Percentiles rank a stretch among this genome's conserved stretches.
Conservation (phyloP, 2,888 invertebrate species). For the Drosophila tanythrix region DNA sequence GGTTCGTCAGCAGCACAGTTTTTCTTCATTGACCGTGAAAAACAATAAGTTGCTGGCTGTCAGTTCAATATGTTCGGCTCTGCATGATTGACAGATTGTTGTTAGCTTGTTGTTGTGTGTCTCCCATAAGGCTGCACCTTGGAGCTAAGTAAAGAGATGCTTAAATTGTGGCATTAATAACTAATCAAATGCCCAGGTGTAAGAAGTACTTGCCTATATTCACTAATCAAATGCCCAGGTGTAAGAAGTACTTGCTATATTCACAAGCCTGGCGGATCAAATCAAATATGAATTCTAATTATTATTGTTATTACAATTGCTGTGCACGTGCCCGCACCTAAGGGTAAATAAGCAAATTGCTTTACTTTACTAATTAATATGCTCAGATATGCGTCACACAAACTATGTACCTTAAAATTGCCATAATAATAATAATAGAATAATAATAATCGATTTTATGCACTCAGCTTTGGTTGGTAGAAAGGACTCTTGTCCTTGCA, state of each 20-base stretch:
- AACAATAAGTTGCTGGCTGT: conserved; percentile 28
- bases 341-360: conserved; percentile 19
- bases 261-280: not conserved
- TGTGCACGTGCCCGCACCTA: not conserved
- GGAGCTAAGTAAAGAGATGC: conserved; percentile 18
- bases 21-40: conserved; percentile 18
- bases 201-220: not conserved
- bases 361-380: conserved; percentile 51
- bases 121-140: not conserved
- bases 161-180: conserved; percentile 31
- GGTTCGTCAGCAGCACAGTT: not conserved
- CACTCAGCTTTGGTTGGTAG: conserved; percentile 3
- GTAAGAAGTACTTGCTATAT: not conserved
- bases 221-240: conserved; percentile 14
- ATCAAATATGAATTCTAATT: conserved; percentile 15
- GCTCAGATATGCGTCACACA: conserved; percentile 32
- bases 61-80: conserved; percentile 9
- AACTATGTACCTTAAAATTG: conserved; percentile 4
- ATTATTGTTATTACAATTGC: not conserved
- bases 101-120: conserved; percentile 3
- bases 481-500: conserved; percentile 15
- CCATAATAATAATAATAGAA: conserved; percentile 38
- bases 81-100: conserved; percentile 28
- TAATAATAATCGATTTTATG: conserved; percentile 58
- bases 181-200: conserved; percentile 30